Base-by-base conservation (phyloP, 1,140 invertebrate species). In the Aphis gossypii region DNA sequence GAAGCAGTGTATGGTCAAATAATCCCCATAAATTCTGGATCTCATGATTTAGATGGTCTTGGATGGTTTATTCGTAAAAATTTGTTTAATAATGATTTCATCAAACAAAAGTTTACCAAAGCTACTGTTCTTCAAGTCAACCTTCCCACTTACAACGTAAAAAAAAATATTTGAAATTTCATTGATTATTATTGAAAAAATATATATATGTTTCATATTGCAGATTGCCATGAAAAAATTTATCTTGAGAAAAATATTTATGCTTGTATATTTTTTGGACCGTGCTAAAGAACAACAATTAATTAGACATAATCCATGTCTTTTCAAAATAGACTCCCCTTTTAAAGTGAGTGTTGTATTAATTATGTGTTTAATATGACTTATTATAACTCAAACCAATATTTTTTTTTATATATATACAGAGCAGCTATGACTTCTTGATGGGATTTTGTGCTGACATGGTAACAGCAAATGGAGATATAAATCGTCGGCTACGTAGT, bases 221-320 rank as follows among this genome's bases (percentile, higher is more conserved):
- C 94, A 97, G 94, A 95, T 96, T 21, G 96, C 96, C 46, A 96
- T 98, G 44, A 98, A 98, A 94, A 97, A 97, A 95, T 98, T 97
- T 94, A 97, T 97, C 8, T 95, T 99, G 4, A 98, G 97, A 94
- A 99, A 98, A 95, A 98, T 98, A 94, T 95, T 98, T 2, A 96
- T 97, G 92, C 95, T 98, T 14, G 96, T 99, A 18, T 98, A 97
- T 94, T 99, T 99, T 94, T 95, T 99, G 87, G 98, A 99, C 95
- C 96, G 96, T 94, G 98, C 98, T 0, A 99, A 99, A 95, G 96
- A 95, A 51, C 96, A 96, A 44, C 97, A 97, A 94, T 95, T 99
- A 9, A 98, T 99, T 94, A 96, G 97, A 51, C 97, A 98, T 94
- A 97, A 99, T 96, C 98, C 98, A 0, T 99, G 98, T 94, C 95